phyloP scores from a whole-genome alignment of 2,797 vertebrate species.

The Atherinosoma microstoma region DNA sequence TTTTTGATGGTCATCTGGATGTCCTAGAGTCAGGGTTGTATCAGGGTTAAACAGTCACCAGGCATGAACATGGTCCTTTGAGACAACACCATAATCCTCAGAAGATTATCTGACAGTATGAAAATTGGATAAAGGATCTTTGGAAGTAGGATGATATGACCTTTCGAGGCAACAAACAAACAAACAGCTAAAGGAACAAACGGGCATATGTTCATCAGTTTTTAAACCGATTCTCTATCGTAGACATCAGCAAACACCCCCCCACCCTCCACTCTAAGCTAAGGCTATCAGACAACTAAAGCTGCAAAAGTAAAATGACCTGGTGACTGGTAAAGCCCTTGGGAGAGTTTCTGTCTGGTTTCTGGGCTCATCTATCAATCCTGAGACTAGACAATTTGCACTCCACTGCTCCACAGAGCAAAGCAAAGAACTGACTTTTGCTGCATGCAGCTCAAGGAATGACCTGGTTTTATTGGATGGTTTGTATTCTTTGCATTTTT shows the following conservation, averaged over 20 bases:
- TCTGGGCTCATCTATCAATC: constrained; percentile 68
- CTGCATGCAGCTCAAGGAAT: constrained; percentile 15
- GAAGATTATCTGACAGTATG: constrained; percentile 27
- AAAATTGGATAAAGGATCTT: constrained; percentile 39
- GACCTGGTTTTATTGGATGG: constrained; percentile 4
- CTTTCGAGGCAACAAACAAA: constrained; percentile 36
- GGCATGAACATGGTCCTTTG: constrained; percentile 1
- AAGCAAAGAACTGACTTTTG: constrained; percentile 13
- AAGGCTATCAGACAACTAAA: constrained; percentile 78
- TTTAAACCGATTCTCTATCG: constrained; percentile 50
- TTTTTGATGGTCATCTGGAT: neutral
- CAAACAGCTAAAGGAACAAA: constrained; percentile 49
- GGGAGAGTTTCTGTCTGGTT: constrained; percentile 74
- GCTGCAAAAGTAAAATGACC: constrained; percentile 76
- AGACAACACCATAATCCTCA: neutral
- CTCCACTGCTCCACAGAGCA: constrained; percentile 28
- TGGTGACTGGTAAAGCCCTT: constrained; percentile 71
- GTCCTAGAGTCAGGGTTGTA: constrained; percentile 12
- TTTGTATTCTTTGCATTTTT: neutral
- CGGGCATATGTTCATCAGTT: constrained; percentile 49
- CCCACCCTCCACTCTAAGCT: constrained; percentile 49
- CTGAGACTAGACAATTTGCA: constrained; percentile 57
- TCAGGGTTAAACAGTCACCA: constrained; percentile 11
- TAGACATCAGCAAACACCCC: constrained; percentile 50
- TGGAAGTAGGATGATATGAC: constrained; percentile 20